These are phyloP conservation scores for Volucella inflata DNA, from an alignment of 2,888 invertebrate genomes.

Conservation along the genomic window DNA sequence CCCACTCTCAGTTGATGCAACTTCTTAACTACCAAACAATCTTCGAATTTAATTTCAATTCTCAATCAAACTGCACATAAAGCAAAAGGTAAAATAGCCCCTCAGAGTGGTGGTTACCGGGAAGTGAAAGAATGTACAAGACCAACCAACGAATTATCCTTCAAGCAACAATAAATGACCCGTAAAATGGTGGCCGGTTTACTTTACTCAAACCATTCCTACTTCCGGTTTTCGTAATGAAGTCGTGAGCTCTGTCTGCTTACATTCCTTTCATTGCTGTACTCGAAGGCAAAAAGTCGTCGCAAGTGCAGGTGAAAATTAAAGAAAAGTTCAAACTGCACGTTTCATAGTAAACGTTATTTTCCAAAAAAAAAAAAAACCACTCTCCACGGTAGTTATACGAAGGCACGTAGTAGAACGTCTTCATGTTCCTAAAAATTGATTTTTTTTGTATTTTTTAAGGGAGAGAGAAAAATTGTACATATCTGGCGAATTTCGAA, in stretches of 20 bases:
- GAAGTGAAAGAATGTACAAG: constrained; percentile 26
- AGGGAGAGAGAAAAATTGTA: too few species aligned
- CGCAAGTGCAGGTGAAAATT: constrained; percentile 44
- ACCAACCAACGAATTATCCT: constrained; percentile 36
- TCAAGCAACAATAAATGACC: constrained; percentile 58
- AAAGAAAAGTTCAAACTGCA: constrained; percentile 40
- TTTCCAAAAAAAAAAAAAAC: constrained; percentile 5
- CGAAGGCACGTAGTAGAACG: constrained; percentile 43
- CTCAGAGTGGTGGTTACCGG: constrained; percentile 3
- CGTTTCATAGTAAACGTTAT: constrained; percentile 8
- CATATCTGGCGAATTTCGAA: too few species aligned
- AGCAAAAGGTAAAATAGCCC: not conserved
- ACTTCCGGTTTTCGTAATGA: constrained; percentile 53
- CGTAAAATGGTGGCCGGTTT: constrained; percentile 33
- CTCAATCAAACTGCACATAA: constrained; percentile 32
- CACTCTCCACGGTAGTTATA: not conserved
- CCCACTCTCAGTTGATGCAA: constrained; percentile 20
- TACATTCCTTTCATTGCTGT: constrained; percentile 9
- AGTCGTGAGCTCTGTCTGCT: constrained; percentile 44
- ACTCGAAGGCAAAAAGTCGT: constrained; percentile 29
- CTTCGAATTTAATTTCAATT: constrained; percentile 49
- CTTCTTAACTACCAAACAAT: constrained; percentile 63
- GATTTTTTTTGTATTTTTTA: too few species aligned
- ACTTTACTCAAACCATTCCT: constrained; percentile 46
- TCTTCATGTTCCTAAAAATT: not conserved